Percentiles rank a stretch among this genome's conserved stretches.
phyloP scores from a whole-genome alignment of 2,113 vertebrate genomes.

The Etia nguti region DNA sequence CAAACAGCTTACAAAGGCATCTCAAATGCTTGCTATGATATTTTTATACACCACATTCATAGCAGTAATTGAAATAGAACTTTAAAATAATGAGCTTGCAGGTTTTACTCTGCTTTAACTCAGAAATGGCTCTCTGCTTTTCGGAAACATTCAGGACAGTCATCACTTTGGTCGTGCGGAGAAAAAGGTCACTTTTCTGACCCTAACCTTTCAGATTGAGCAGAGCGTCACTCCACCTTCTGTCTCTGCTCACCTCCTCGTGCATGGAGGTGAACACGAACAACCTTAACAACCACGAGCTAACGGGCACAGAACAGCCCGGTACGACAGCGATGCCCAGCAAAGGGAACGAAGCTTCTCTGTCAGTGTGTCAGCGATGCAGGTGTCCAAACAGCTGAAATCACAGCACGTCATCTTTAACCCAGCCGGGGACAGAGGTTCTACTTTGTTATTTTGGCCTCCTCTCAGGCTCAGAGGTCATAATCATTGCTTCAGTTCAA shows the following conservation, averaged over 20 bases:
- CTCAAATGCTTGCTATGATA: not conserved
- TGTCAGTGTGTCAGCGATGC: not conserved
- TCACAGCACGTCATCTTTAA: not conserved
- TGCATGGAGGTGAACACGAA: not conserved
- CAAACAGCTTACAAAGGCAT: not conserved
- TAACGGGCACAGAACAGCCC: accelerated
- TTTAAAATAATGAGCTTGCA: not conserved
- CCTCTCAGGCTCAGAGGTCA: not conserved
- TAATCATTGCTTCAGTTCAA: accelerated
- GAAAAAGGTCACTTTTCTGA: not conserved
- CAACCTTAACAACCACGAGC: not conserved
- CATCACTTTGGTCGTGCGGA: not conserved
- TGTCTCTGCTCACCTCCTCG: not conserved
- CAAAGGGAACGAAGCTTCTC: not conserved
- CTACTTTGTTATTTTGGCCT: too few species aligned
- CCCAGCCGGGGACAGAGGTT: accelerated
- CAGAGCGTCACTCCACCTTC: not conserved
- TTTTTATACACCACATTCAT: not conserved
- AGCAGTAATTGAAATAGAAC: not conserved
- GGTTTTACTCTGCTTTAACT: accelerated
- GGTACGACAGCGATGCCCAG: accelerated
- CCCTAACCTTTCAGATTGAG: not conserved
- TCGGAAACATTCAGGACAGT: not conserved
- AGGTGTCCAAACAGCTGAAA: not conserved
- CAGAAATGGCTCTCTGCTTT: not conserved